phyloP scores from a whole-genome alignment of 2,888 invertebrate genomes.

The Chloroclystis v-ata region DNA sequence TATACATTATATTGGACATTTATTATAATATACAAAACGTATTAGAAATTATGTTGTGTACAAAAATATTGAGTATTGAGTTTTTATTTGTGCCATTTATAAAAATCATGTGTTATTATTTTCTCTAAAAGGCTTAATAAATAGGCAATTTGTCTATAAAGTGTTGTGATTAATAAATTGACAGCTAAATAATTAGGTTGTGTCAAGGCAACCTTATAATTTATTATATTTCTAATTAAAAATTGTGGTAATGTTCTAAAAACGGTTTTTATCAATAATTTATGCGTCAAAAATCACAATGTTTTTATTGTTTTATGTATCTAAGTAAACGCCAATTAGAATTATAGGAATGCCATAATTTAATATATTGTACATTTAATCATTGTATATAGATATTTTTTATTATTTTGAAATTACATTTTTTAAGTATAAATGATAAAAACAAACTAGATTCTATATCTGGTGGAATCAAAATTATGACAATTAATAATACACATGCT shows the following conservation, averaged over 20 bases:
- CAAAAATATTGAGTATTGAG: background rate
- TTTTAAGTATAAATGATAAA: background rate
- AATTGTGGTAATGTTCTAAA: no score
- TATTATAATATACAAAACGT: background rate
- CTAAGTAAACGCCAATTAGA: conserved; percentile 24
- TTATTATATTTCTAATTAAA: no score
- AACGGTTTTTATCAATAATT: no score
- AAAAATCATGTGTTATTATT: no score
- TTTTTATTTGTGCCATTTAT: background rate
- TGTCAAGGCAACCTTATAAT: no score
- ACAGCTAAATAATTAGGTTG: no score
- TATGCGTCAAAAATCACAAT: background rate
- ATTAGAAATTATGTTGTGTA: background rate
- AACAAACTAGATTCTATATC: no score
- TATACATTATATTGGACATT: conserved; percentile 3
- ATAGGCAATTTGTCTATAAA: no score
- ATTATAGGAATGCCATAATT: conserved; percentile 25
- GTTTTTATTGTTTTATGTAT: conserved; percentile 12
- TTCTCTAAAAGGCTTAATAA: no score
- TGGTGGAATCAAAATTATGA: no score
- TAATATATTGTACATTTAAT: conserved; percentile 23
- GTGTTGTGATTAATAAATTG: no score
- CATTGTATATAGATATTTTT: conserved; percentile 21
- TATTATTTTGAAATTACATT: conserved; percentile 11
- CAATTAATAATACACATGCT: no score